Percentiles rank a stretch among this genome's conserved stretches.
phyloP scores from a whole-genome alignment of 2,888 invertebrate genomes.

The Pachliopta kotzebuea region DNA sequence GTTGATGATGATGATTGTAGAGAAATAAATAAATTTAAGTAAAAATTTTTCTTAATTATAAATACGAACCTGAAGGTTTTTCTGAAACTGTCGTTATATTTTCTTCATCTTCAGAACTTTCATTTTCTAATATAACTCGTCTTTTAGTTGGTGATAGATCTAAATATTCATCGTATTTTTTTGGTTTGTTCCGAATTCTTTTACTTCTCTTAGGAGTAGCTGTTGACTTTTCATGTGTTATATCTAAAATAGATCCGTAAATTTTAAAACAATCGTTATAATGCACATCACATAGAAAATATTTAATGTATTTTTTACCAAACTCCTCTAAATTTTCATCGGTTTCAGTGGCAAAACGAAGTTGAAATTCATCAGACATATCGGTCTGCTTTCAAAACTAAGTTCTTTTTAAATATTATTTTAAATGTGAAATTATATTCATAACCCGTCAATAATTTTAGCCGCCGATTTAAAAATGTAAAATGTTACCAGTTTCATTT shows the following conservation, averaged over 20 bases:
- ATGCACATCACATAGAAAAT: background rate
- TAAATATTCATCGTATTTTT: constrained; percentile 62
- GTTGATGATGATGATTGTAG: too few species aligned
- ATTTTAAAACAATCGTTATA: background rate
- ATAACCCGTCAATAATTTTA: background rate
- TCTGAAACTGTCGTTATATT: constrained; percentile 35
- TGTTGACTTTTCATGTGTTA: constrained; percentile 30
- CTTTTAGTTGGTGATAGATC: constrained; percentile 51
- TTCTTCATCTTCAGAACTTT: constrained; percentile 51
- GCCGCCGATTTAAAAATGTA: constrained; percentile 3
- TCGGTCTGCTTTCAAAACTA: background rate
- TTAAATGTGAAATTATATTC: background rate
- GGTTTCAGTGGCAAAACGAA: constrained; percentile 4
- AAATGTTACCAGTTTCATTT: background rate
- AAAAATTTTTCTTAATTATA: too few species aligned
- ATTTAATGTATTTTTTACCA: constrained; percentile 4
- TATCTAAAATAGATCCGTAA: constrained; percentile 27
- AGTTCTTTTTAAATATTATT: background rate
- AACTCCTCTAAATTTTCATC: constrained; percentile 11
- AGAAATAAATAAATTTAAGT: too few species aligned
- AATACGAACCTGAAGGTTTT: constrained; percentile 56
- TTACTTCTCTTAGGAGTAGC: constrained; percentile 53
- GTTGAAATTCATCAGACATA: constrained; percentile 11
- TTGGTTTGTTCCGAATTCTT: constrained; percentile 58
- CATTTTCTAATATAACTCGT: constrained; percentile 37